A percentile compares a stretch with the other conserved stretches of the same genome.
Evolutionary conservation across 2,113 vertebrate species (phyloP).

Genomic region (Oreochromis niloticus): DNA sequence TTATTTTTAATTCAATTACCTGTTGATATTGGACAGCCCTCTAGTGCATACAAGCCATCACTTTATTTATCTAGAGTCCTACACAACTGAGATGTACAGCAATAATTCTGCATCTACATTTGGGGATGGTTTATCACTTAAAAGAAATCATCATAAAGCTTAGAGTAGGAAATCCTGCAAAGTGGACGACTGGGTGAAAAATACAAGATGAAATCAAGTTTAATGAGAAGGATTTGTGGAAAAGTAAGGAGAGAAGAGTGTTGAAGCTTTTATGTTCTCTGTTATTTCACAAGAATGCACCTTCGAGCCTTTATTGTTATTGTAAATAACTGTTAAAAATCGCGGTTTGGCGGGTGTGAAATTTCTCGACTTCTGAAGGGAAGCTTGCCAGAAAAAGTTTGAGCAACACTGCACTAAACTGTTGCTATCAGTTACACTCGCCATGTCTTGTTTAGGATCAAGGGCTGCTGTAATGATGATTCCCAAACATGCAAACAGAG

Average conservation of each 20-base stretch:
- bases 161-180: neutral
- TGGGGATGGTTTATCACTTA: neutral
- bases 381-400: neutral
- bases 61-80: neutral
- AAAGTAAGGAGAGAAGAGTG: neutral
- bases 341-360: neutral
- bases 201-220: neutral
- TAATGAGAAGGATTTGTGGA: neutral
- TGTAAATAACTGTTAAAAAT: neutral
- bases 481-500: constrained; percentile 37
- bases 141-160: neutral
- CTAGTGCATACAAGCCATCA: neutral
- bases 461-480: constrained; percentile 36
- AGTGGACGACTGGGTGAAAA: neutral
- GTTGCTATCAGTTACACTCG: constrained; percentile 40
- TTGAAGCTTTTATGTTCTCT: neutral
- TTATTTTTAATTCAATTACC: neutral
- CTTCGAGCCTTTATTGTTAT: neutral
- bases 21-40: neutral
- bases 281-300: neutral
- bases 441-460: constrained; percentile 59
- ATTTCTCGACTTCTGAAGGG: neutral
- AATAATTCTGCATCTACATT: neutral
- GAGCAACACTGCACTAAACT: constrained; percentile 11
- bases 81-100: neutral